phyloP scores from a whole-genome alignment of 2,888 invertebrate genomes.

The Thyatira batis region DNA sequence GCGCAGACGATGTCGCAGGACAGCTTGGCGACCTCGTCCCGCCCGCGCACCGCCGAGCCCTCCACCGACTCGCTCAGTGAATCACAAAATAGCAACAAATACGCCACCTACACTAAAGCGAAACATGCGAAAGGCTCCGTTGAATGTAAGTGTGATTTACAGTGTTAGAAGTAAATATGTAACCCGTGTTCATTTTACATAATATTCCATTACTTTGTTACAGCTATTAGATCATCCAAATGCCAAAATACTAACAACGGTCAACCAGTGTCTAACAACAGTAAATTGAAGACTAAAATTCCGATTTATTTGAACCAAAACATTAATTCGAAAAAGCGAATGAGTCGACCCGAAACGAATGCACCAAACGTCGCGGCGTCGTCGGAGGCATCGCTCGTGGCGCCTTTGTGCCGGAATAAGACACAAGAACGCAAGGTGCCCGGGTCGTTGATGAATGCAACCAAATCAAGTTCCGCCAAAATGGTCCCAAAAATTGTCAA shows the following conservation, averaged over 20 bases:
- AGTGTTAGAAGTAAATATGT: background rate
- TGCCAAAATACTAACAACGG: slow-evolving; percentile 14
- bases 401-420: slow-evolving; percentile 15
- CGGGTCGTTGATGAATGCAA: slow-evolving; percentile 78
- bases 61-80: slow-evolving; percentile 72
- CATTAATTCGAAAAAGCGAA: slow-evolving; percentile 21
- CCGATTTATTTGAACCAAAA: slow-evolving; percentile 53
- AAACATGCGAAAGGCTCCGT: slow-evolving; percentile 51
- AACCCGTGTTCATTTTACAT: background rate
- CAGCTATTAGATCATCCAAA: slow-evolving; percentile 43
- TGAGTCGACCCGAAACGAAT: background rate
- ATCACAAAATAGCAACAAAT: slow-evolving; percentile 63
- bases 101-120: slow-evolving; percentile 67
- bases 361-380: background rate
- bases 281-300: slow-evolving; percentile 56
- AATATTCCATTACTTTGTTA: slow-evolving; percentile 9
- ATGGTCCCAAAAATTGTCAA: slow-evolving; percentile 65
- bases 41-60: slow-evolving; percentile 71
- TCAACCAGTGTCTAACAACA: slow-evolving; percentile 15
- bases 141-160: slow-evolving; percentile 51
- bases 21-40: slow-evolving; percentile 72
- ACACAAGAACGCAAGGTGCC: slow-evolving; percentile 41
- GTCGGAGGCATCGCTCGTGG: background rate
- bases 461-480: slow-evolving; percentile 83
- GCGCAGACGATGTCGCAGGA: slow-evolving; percentile 73